A percentile compares a stretch with the other conserved stretches of the same genome.
Conservation (phyloP, 2,113 vertebrate genomes). For the Nibea coibor region DNA sequence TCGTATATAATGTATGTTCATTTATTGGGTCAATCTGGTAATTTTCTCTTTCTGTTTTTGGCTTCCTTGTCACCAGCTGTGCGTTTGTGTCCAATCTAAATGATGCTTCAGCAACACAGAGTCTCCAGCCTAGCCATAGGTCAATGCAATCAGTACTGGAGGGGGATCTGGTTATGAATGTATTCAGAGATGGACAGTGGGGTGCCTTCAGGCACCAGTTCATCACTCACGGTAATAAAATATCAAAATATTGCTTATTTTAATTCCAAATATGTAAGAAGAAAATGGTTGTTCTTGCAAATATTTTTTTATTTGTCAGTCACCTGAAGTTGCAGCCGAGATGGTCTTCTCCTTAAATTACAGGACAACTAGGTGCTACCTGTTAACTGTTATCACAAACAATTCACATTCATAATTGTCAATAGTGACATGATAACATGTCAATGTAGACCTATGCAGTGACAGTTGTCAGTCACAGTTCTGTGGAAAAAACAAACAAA, state of each 20-base stretch:
- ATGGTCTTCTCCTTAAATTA: too few species aligned
- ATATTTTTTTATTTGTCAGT: background rate
- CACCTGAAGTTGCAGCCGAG: too few species aligned
- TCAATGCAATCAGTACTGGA: slow-evolving; percentile 84
- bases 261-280: background rate
- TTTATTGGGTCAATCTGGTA: background rate
- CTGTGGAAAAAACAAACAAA: too few species aligned
- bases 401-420: too few species aligned
- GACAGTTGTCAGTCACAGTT: too few species aligned
- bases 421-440: too few species aligned
- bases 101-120: slow-evolving; percentile 76
- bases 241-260: background rate
- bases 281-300: background rate
- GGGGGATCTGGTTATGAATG: slow-evolving; percentile 90
- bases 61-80: slow-evolving; percentile 82
- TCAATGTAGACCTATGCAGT: too few species aligned
- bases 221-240: slow-evolving; percentile 83
- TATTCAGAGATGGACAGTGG: slow-evolving; percentile 92
- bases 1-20: too few species aligned
- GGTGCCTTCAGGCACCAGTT: slow-evolving; percentile 91
- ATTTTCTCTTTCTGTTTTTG: background rate
- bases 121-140: slow-evolving; percentile 65
- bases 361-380: too few species aligned
- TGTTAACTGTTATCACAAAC: too few species aligned
- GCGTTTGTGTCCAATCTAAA: slow-evolving; percentile 90